phyloP scores from a whole-genome alignment of 1,140 invertebrate species.

The Calliphora vicina region DNA sequence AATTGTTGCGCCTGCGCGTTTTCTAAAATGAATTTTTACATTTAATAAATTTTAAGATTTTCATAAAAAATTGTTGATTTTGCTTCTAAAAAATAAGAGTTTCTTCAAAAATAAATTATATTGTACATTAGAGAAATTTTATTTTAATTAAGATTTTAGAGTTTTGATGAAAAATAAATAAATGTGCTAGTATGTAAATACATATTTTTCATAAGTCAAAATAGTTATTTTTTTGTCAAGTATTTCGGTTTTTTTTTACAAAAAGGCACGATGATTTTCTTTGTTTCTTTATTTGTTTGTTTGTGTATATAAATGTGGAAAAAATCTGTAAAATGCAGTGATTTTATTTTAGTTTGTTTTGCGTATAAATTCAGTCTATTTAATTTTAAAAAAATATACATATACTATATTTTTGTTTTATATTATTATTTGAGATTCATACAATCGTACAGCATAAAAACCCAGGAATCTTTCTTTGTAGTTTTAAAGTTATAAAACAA shows the following conservation, averaged over 20 bases:
- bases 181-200: neutral
- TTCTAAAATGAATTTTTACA: too few species aligned
- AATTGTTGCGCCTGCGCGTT: neutral
- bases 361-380: conserved; percentile 5
- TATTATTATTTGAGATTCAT: conserved; percentile 6
- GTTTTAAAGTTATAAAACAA: neutral
- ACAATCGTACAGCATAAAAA: neutral
- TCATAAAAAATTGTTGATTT: too few species aligned
- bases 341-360: neutral
- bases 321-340: conserved; percentile 4
- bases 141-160: too few species aligned
- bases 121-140: too few species aligned
- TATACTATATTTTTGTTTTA: neutral
- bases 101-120: too few species aligned
- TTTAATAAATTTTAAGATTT: too few species aligned
- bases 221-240: neutral
- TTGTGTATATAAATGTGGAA: neutral
- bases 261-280: neutral
- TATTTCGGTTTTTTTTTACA: neutral
- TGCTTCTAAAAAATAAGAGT: too few species aligned
- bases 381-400: neutral
- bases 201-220: neutral
- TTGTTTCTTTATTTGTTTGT: neutral
- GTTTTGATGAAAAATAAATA: too few species aligned
- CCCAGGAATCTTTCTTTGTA: conserved; percentile 16